Evolutionary conservation across 2,888 invertebrate genomes (phyloP).

Genomic region (Cheilosia soror): DNA sequence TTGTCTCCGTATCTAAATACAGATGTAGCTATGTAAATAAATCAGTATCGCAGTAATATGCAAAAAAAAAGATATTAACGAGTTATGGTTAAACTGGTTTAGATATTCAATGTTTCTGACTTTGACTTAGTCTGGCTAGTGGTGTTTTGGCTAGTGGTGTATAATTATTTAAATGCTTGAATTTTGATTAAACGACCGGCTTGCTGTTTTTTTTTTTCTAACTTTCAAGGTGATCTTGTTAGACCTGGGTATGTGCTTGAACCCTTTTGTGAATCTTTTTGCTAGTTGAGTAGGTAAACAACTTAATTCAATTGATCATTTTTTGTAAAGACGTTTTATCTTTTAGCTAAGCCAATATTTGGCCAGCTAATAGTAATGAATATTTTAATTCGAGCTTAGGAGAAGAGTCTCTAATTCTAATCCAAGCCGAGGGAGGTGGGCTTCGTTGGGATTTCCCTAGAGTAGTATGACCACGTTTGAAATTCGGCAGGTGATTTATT

Average conservation of each 20-base stretch:
- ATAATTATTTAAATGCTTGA: neutral
- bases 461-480: too few species aligned
- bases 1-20: neutral
- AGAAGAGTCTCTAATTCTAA: too few species aligned
- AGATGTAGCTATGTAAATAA: neutral
- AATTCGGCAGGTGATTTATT: too few species aligned
- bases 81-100: conserved; percentile 38
- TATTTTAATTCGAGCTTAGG: too few species aligned
- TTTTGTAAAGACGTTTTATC: neutral
- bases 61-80: conserved; percentile 2
- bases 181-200: conserved; percentile 15
- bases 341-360: too few species aligned
- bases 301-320: neutral
- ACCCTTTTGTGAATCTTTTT: neutral
- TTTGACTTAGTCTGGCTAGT: too few species aligned
- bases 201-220: neutral
- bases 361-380: too few species aligned
- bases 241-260: neutral
- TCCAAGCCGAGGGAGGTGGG: too few species aligned
- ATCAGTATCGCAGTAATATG: neutral
- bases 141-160: neutral
- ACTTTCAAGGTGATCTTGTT: conserved; percentile 30
- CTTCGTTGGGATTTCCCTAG: too few species aligned
- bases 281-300: neutral
- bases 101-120: conserved; percentile 2